Evolutionary conservation across 2,113 vertebrate species (phyloP), one percentile per base, ranked within the genome.

Genomic region (Ginglymostoma cirratum): DNA sequence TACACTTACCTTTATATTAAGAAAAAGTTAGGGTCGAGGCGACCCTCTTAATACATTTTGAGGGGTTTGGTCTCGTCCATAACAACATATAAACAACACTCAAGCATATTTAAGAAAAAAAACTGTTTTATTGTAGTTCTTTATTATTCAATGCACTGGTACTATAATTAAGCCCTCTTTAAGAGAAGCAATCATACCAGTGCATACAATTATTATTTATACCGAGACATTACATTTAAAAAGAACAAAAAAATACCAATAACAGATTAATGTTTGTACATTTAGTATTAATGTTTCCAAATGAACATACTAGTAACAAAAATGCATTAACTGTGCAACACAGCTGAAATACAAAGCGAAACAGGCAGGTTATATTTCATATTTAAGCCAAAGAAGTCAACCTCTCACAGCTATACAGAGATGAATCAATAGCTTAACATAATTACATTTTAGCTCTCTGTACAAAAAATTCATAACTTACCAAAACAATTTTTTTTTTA

Each of bases 151-250:
- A 97, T 97, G 97, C 97, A 97, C 97, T 97, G 97, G 97, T 97
- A 98, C 97, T 97, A 97, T 98, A 98, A 97, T 98, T 97, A 97
- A 97, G 97, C 97, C 97, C 97, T 98, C 97, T 98, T 97, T 97
- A 97, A 98, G 98, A 98, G 97, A 98, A 97, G 97, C 96, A 96
- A 97, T 97, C 80, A 96, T 97, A 97, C 97, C 97, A 98, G 97
- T 97, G 98, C 97, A 98, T 98, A 98, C 98, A 98, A 98, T 95
- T 98, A 98, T 98, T 98, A 98, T 98, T 98, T 99, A 98, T 98
- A 98, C 98, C 98, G 98, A 98, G 97, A 98, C 98, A 98, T 98
- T 97, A 98, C 98, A 98, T 98, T 99, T 98, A 98, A 98, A 99
- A 99, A 99, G 98, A 98, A 98, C 98, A 98, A 98, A 98, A 61